These are phyloP conservation scores for Pogonomyrmex californicus DNA, from an alignment of 1,140 invertebrate genomes.

Conservation along the genomic window DNA sequence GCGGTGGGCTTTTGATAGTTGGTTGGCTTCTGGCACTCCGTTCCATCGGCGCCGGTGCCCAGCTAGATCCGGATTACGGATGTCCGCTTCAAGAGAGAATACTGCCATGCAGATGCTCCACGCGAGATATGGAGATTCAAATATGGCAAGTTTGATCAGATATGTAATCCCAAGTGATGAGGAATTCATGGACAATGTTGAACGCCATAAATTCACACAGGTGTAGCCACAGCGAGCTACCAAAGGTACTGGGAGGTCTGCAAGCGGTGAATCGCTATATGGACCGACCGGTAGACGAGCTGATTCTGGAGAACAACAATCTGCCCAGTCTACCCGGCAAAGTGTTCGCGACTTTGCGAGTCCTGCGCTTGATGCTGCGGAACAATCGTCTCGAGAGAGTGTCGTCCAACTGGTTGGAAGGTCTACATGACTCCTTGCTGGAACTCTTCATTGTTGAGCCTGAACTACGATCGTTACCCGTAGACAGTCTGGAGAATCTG, in stretches of 20 bases:
- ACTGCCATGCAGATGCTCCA: conserved; percentile 90
- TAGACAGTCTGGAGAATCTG: conserved; percentile 92
- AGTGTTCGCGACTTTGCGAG: conserved; percentile 91
- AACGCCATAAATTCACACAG: conserved; percentile 83
- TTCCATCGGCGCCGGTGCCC: conserved; percentile 63
- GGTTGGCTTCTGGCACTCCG: conserved; percentile 76
- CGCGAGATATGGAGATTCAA: conserved; percentile 89
- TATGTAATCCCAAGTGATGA: neutral
- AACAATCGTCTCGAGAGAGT: conserved; percentile 94
- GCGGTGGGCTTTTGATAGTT: conserved; percentile 78
- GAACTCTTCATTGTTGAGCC: conserved; percentile 95
- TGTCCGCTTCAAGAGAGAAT: conserved; percentile 90
- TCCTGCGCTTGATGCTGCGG: conserved; percentile 93
- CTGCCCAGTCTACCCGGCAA: conserved; percentile 93
- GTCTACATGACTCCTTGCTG: conserved; percentile 91
- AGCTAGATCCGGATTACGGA: conserved; percentile 83
- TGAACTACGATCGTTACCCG: conserved; percentile 91
- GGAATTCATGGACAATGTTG: neutral
- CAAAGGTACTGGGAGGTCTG: conserved; percentile 91
- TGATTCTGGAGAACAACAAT: conserved; percentile 95
- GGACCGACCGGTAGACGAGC: conserved; percentile 92
- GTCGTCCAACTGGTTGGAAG: conserved; percentile 93
- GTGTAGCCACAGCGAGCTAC: conserved; percentile 95
- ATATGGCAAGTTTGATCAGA: conserved; percentile 88
- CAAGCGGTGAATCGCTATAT: conserved; percentile 91